A percentile compares a stretch with the other conserved stretches of the same genome.
These are phyloP conservation scores for Aurelia sp. DNA, from an alignment of 30 jellyfish, hydroid and myxozoan species.

Conservation along the genomic window DNA sequence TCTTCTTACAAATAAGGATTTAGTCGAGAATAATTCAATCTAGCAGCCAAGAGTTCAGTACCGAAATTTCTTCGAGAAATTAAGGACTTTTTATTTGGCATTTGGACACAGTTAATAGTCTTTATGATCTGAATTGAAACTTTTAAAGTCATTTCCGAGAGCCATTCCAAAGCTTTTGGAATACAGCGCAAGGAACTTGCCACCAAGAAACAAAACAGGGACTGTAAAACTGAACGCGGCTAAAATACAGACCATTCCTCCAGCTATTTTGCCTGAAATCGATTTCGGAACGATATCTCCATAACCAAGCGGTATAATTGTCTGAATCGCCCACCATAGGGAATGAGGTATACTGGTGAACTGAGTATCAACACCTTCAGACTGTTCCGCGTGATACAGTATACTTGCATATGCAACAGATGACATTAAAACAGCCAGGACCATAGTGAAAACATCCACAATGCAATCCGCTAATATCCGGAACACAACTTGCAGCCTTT, in stretches of 20 bases:
- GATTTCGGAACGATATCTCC: conserved; percentile 85
- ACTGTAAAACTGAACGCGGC: conserved; percentile 83
- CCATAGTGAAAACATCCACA: conserved; percentile 61
- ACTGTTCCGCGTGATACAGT: conserved; percentile 64
- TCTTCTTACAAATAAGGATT: too few relatives aligned
- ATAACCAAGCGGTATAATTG: conserved; percentile 79
- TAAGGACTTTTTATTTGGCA: too few relatives aligned
- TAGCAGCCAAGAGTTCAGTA: too few relatives aligned
- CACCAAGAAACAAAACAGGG: conserved; percentile 80
- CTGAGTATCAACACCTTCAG: conserved; percentile 44
- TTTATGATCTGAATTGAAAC: background rate
- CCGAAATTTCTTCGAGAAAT: too few relatives aligned
- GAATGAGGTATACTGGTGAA: conserved; percentile 72
- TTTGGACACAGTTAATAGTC: background rate
- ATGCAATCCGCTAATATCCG: conserved; percentile 62
- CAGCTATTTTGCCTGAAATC: conserved; percentile 63
- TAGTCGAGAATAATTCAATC: too few relatives aligned
- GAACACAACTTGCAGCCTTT: conserved; percentile 61
- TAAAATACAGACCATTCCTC: conserved; percentile 68
- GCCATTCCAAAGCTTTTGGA: conserved; percentile 57
- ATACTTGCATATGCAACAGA: conserved; percentile 63
- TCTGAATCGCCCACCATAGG: conserved; percentile 89
- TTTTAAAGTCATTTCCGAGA: conserved; percentile 42
- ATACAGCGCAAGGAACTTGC: conserved; percentile 58
- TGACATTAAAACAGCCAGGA: conserved; percentile 50